A percentile compares a stretch with the other conserved stretches of the same genome.
phyloP scores from a whole-genome alignment of 2,113 vertebrate genomes.

The Climacteris rufus region DNA sequence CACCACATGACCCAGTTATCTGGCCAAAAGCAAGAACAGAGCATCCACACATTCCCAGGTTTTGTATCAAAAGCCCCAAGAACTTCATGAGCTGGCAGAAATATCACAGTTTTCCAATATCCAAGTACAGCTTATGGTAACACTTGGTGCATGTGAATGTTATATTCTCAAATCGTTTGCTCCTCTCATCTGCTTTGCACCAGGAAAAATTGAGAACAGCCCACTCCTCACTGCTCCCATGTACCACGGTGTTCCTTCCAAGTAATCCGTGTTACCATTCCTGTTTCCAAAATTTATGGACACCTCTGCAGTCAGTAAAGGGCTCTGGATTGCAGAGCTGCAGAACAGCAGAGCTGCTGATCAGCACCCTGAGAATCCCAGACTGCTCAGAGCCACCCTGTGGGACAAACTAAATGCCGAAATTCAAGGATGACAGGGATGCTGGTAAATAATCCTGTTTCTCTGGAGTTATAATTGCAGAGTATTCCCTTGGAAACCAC shows the following conservation, averaged over 20 bases:
- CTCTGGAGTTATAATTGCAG: background rate
- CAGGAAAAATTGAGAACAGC: background rate
- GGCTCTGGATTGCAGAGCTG: background rate
- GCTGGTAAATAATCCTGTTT: rapidly evolving
- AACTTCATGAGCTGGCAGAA: background rate
- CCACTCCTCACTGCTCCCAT: background rate
- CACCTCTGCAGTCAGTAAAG: background rate
- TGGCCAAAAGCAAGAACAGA: background rate
- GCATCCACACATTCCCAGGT: background rate
- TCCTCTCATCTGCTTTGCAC: background rate
- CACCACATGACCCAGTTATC: background rate
- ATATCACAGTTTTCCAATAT: background rate
- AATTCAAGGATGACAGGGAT: background rate
- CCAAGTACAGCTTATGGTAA: background rate
- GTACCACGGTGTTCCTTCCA: background rate
- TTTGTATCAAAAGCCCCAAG: background rate
- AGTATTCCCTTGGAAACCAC: background rate
- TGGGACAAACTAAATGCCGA: background rate
- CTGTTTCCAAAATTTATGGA: background rate
- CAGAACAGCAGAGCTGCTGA: background rate
- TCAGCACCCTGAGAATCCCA: background rate
- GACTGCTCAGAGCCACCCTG: background rate
- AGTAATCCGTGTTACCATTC: rapidly evolving
- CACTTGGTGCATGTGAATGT: background rate
- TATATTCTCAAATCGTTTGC: background rate